Evolutionary conservation across 2,797 vertebrate genomes (phyloP), one percentile per base, ranked within the genome.

Genomic region (Bradypodion ventrale): DNA sequence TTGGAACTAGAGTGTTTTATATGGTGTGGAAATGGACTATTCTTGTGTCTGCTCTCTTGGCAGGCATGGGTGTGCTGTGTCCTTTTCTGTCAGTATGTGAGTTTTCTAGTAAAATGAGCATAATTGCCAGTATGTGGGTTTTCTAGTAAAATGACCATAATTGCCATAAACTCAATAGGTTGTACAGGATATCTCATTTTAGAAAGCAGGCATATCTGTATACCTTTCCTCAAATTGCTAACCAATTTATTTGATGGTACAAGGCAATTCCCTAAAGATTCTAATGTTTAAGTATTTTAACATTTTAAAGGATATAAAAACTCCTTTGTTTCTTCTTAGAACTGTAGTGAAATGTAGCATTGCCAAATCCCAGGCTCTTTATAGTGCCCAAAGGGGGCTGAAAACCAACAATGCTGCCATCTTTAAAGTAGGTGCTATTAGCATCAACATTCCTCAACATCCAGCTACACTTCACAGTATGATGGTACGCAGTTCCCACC

Each of bases 401-500:
- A 98, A 97, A 91, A 98, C 98, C 78, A 99, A 99, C 94, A 99
- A 99, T 0, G 97, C 98, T 0, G 98, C 98, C 0, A 97, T 99
- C 80, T 97, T 99, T 92, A 99, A 98, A 95, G 98, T 99, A 21
- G 99, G 99, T 0, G 97, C 98, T 81, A 98, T 99, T 94, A 97
- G 98, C 93, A 99, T 99, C 94, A 99, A 99, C 95, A 99, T 99
- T 74, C 99, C 99, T 0, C 99, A 99, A 93, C 99, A 99, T 91
- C 99, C 99, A 0, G 99, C 99, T 75, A 99, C 98, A 0, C 90
- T 99, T 90, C 99, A 99, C 93, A 99, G 99, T 94, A 99, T 99
- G 99, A 99, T 99, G 99, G 99, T 99, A 82, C 98, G 99, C 90
- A 99, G 98, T 90, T 99, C 99, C 78, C 99, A 99, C 93, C 99